Conservation (phyloP, 2,113 vertebrate genomes). For the Cephalopholis sonnerati region DNA sequence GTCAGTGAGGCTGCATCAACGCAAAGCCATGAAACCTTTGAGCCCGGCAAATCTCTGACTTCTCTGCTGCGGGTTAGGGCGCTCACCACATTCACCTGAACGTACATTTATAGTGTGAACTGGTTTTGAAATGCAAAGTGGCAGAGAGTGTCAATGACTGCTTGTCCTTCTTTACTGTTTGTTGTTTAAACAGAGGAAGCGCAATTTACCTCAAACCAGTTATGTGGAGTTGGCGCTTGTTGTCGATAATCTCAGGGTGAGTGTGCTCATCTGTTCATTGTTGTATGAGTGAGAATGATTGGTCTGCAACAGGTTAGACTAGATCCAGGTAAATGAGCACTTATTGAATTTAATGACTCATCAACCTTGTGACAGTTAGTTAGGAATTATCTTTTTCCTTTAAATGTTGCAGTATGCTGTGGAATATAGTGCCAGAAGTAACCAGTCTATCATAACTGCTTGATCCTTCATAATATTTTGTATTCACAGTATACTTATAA, state of each 20-base stretch:
- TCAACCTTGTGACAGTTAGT: background rate
- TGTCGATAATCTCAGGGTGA: conserved; percentile 89
- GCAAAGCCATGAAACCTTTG: conserved; percentile 36
- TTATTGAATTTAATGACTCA: background rate
- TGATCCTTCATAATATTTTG: background rate
- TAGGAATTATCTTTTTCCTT: background rate
- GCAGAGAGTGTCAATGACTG: background rate
- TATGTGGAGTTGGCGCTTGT: conserved; percentile 90
- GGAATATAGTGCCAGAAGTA: background rate
- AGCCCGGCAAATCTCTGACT: conserved; percentile 58
- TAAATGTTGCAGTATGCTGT: background rate
- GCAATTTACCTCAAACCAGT: conserved; percentile 86
- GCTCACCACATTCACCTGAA: background rate
- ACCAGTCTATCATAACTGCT: background rate
- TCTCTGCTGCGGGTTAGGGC: conserved; percentile 78
- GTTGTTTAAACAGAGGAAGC: conserved; percentile 83
- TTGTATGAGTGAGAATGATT: background rate
- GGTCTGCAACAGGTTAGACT: background rate
- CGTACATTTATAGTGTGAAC: background rate
- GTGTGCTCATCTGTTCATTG: conserved; percentile 12
- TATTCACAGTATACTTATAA: conserved; percentile 82
- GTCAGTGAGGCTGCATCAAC: conserved; percentile 28
- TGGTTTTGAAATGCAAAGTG: background rate
- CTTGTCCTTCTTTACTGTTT: background rate
- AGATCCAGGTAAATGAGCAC: background rate